Percentiles rank a stretch among this genome's conserved stretches.
Evolutionary conservation across 2,797 vertebrate species (phyloP).

Genomic region (Phataginus tricuspis): DNA sequence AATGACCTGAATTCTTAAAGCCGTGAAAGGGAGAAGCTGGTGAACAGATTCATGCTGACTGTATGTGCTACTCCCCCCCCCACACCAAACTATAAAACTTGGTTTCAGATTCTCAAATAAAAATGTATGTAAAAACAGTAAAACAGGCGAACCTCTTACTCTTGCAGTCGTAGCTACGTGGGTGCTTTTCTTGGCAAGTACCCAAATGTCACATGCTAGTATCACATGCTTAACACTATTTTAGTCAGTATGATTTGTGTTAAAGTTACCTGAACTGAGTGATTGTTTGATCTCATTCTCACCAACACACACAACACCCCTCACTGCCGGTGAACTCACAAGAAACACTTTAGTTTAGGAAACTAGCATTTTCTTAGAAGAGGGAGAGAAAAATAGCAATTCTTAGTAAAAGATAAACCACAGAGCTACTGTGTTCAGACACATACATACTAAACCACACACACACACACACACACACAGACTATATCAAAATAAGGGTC

Average conservation of each 20-base stretch:
- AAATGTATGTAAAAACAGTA: slow-evolving; percentile 80
- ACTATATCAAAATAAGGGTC: slow-evolving; percentile 74
- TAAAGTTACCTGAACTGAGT: slow-evolving; percentile 80
- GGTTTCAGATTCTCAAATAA: slow-evolving; percentile 78
- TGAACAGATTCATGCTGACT: slow-evolving; percentile 24
- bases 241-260: slow-evolving; percentile 81
- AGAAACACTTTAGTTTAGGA: slow-evolving; percentile 84
- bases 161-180: slow-evolving; percentile 71
- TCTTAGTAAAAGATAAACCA: slow-evolving; percentile 90
- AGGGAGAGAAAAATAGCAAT: slow-evolving; percentile 78
- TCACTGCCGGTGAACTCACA: slow-evolving; percentile 80
- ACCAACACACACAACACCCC: slow-evolving; percentile 79
- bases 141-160: slow-evolving; percentile 82
- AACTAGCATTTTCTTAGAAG: slow-evolving; percentile 89
- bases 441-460: slow-evolving; percentile 85
- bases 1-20: slow-evolving; percentile 67
- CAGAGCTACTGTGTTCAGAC: slow-evolving; percentile 81
- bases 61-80: background rate
- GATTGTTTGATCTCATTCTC: slow-evolving; percentile 80
- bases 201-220: slow-evolving; percentile 80
- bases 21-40: slow-evolving; percentile 70
- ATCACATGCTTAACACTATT: slow-evolving; percentile 77
- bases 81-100: slow-evolving; percentile 49
- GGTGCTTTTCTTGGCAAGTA: slow-evolving; percentile 84
- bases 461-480: slow-evolving; percentile 65